These are phyloP conservation scores for Phenganax stokvisi DNA, from an alignment of 92 coral and sea anemone genomes.

Conservation along the genomic window DNA sequence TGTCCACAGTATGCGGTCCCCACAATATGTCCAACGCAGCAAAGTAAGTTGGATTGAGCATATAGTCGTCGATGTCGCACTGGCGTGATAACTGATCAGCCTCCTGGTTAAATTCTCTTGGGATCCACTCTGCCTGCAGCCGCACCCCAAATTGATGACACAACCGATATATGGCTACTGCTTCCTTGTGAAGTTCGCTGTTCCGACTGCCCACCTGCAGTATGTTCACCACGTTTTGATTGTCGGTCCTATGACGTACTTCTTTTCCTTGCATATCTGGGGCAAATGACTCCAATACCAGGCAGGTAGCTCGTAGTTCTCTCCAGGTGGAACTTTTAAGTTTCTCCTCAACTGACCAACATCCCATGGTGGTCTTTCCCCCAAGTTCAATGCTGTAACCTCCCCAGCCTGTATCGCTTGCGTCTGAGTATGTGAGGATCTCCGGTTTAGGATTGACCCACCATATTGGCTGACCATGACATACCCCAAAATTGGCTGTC, in stretches of 20 bases:
- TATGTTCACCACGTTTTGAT: conserved; percentile 49
- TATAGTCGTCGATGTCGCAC: neutral
- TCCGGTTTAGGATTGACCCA: conserved; percentile 49
- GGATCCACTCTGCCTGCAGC: conserved; percentile 48
- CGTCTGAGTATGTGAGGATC: conserved; percentile 54
- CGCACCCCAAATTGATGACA: conserved; percentile 42
- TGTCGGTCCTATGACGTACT: conserved; percentile 51
- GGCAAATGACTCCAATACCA: conserved; percentile 47
- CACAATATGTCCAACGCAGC: neutral
- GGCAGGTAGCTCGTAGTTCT: conserved; percentile 44
- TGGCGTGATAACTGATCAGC: neutral
- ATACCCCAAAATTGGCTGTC: conserved; percentile 40
- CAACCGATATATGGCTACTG: conserved; percentile 50
- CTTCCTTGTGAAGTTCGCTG: conserved; percentile 51
- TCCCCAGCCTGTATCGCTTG: conserved; percentile 19
- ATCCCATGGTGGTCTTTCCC: conserved; percentile 46
- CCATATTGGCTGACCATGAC: conserved; percentile 51
- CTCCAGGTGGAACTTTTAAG: conserved; percentile 53
- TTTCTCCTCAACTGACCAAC: conserved; percentile 52
- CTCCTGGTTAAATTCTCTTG: neutral
- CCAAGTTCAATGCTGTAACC: conserved; percentile 43
- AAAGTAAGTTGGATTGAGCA: neutral
- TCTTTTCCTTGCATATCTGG: conserved; percentile 36
- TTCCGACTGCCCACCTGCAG: conserved; percentile 51
- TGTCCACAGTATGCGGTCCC: neutral